A percentile compares a stretch with the other conserved stretches of the same genome.
These are phyloP conservation scores for Nothocercus nigrocapillus DNA, from an alignment of 2,113 vertebrate genomes.

Conservation along the genomic window DNA sequence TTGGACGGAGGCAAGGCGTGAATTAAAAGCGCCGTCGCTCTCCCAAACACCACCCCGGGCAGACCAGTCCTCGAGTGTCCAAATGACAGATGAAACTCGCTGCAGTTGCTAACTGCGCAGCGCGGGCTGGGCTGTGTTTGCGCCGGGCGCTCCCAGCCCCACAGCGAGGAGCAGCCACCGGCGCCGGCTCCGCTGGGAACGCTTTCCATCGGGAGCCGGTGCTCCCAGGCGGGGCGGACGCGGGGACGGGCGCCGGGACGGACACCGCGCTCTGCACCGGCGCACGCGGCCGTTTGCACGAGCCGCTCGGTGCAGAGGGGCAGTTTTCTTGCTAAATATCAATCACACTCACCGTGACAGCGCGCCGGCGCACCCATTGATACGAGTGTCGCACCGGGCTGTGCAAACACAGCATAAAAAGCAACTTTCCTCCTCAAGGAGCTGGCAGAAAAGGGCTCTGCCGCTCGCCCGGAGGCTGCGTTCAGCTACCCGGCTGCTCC, in stretches of 20 bases:
- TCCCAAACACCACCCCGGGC: not conserved
- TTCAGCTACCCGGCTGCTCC: rapidly evolving
- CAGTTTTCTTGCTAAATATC: not conserved
- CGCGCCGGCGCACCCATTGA: rapidly evolving
- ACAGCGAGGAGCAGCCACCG: not conserved
- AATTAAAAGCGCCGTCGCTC: not conserved
- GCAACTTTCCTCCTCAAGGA: not conserved
- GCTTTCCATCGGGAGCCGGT: not conserved
- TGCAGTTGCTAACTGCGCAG: not conserved
- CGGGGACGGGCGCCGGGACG: too few relatives aligned
- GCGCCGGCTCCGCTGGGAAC: rapidly evolving
- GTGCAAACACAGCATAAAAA: not conserved
- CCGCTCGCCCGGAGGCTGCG: not conserved
- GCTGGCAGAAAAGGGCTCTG: not conserved
- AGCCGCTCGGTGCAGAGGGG: not conserved
- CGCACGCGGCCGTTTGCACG: not conserved
- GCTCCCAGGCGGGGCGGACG: not conserved
- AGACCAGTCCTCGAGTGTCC: not conserved
- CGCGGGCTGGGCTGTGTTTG: not conserved
- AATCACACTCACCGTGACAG: not conserved
- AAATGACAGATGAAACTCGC: not conserved
- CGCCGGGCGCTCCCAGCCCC: too few relatives aligned
- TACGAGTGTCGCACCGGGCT: not conserved
- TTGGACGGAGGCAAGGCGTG: not conserved
- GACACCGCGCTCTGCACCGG: rapidly evolving